Evolutionary conservation across 2,113 vertebrate genomes (phyloP).

Genomic region (Tenrec ecaudatus): DNA sequence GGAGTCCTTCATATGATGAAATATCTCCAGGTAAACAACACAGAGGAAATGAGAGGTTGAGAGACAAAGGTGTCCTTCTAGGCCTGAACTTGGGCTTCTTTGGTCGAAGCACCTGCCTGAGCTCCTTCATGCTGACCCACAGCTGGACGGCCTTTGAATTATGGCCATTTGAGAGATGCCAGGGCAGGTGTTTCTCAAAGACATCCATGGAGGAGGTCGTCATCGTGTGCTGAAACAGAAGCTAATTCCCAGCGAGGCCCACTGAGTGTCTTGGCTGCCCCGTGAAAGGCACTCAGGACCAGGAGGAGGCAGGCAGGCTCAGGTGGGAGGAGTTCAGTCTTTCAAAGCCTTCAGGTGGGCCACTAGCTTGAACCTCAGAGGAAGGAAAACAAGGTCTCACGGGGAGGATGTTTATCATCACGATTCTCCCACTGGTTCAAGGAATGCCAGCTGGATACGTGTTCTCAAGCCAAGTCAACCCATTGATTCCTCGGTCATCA

Average conservation of each 20-base stretch:
- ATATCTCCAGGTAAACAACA: constrained; percentile 52
- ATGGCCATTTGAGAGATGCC: neutral
- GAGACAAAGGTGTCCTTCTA: constrained; percentile 33
- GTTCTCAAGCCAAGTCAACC: no score
- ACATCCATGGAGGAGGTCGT: neutral
- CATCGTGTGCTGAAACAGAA: neutral
- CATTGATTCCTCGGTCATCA: no score
- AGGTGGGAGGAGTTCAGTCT: neutral
- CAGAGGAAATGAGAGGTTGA: constrained; percentile 48
- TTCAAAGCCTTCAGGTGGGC: constrained; percentile 19
- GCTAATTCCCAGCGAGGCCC: constrained; percentile 38
- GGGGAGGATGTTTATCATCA: neutral
- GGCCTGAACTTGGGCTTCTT: constrained; percentile 30
- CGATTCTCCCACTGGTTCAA: no score
- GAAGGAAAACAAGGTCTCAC: neutral
- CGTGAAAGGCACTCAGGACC: constrained; percentile 2
- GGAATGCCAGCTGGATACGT: no score
- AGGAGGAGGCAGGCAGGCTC: constrained; percentile 28
- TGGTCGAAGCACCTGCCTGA: constrained; percentile 16
- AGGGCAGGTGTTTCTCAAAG: neutral
- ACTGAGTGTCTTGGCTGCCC: constrained; percentile 3
- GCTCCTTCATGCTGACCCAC: constrained; percentile 50
- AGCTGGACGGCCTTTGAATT: constrained; percentile 4
- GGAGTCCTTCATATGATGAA: constrained; percentile 33
- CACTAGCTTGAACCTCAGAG: constrained; percentile 44